These are phyloP conservation scores for Antechinus flavipes DNA, from an alignment of 2,113 vertebrate genomes.

Conservation along the genomic window DNA sequence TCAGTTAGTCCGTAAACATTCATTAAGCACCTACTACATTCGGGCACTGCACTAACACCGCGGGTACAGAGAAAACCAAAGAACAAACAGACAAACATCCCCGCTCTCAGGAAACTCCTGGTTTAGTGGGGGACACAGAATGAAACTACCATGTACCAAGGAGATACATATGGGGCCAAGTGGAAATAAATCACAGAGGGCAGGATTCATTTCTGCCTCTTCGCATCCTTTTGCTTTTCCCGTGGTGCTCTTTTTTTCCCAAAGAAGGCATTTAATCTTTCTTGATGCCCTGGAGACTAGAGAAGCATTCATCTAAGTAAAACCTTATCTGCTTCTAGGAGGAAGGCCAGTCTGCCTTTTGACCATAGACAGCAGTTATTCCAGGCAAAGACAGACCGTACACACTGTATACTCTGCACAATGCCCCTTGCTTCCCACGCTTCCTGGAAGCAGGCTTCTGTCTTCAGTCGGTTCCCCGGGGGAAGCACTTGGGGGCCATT, in stretches of 20 bases:
- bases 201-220: not conserved
- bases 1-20: not conserved
- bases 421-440: not conserved
- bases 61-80: not conserved
- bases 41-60: not conserved
- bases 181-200: not conserved
- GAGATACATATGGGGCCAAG: not conserved
- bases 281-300: not conserved
- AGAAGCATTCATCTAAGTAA: not conserved
- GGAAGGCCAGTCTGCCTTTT: not conserved
- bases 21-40: not conserved
- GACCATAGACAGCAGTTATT: not conserved
- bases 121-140: not conserved
- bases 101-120: not conserved
- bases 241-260: not conserved
- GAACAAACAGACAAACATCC: not conserved
- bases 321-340: not conserved
- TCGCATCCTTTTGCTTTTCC: not conserved
- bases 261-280: not conserved
- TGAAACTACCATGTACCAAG: not conserved
- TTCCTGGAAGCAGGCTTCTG: not conserved
- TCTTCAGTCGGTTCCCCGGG: not conserved
- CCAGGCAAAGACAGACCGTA: not conserved
- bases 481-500: not conserved
- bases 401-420: not conserved